Percentiles rank a stretch among this genome's conserved stretches.
Conservation (phyloP, 1,140 invertebrate species). For the Paraescarpia echinospica region DNA sequence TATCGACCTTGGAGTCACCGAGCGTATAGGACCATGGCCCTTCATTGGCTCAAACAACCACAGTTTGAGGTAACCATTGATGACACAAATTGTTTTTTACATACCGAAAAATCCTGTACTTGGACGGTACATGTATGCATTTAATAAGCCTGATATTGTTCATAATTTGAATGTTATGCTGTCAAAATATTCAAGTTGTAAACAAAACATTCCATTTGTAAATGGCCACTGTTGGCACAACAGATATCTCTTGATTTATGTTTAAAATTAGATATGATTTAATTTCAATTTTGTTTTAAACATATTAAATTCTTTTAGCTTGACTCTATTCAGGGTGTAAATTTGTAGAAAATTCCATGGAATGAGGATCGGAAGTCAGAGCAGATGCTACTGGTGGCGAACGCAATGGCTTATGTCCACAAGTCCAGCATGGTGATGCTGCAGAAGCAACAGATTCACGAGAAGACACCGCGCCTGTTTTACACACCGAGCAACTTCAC, state of each 20-base stretch:
- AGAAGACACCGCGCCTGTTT: slow-evolving; percentile 44
- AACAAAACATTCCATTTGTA: no score
- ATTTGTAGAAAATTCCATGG: slow-evolving; percentile 32
- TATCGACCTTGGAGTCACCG: slow-evolving; percentile 50
- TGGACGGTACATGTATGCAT: no score
- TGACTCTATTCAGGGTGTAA: no score
- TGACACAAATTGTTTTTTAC: not conserved
- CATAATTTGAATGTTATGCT: no score
- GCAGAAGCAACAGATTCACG: slow-evolving; percentile 48
- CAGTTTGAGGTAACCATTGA: slow-evolving; percentile 12
- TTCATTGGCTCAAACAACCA: slow-evolving; percentile 46
- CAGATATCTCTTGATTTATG: no score
- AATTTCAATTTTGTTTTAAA: no score
- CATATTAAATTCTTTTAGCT: no score
- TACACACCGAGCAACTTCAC: slow-evolving; percentile 52
- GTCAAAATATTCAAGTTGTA: no score
- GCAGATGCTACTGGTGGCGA: slow-evolving; percentile 41
- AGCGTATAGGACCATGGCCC: slow-evolving; percentile 45
- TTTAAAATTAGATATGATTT: no score
- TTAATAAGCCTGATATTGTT: no score
- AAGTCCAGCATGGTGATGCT: slow-evolving; percentile 44
- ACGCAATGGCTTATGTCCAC: slow-evolving; percentile 54
- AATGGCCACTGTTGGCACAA: no score
- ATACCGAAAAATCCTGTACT: not conserved
- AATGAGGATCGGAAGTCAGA: slow-evolving; percentile 36